Evolutionary conservation across 2,797 vertebrate species (phyloP).

Genomic region (Paedocypris micromegethes): DNA sequence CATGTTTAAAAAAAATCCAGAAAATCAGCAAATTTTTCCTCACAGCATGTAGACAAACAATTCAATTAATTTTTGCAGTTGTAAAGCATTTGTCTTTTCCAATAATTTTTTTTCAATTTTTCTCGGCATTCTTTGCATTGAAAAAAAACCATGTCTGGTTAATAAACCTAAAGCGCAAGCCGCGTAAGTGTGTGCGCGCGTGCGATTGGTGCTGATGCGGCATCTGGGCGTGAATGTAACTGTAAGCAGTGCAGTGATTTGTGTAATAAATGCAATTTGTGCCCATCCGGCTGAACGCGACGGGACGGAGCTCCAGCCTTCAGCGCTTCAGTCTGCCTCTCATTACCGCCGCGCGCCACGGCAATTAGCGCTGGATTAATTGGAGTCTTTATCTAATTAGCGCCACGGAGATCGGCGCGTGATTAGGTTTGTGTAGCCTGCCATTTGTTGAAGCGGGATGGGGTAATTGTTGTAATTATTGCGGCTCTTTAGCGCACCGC

Average conservation of each 20-base stretch:
- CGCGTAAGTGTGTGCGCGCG: too few species aligned
- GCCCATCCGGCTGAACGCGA: constrained; percentile 32
- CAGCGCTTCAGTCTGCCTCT: constrained; percentile 79
- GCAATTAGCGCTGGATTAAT: constrained; percentile 99
- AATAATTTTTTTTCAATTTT: too few species aligned
- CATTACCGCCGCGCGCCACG: constrained; percentile 89
- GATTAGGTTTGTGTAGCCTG: constrained; percentile 95
- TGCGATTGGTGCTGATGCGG: too few species aligned
- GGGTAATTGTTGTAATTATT: constrained; percentile 99
- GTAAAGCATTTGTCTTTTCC: too few species aligned
- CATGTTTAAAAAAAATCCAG: too few species aligned
- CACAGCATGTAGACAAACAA: too few species aligned
- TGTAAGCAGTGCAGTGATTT: constrained; percentile 47
- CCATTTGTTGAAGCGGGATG: constrained; percentile 99
- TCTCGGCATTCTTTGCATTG: too few species aligned
- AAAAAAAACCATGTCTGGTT: too few species aligned
- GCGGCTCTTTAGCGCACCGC: constrained; percentile 89
- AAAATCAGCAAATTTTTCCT: too few species aligned
- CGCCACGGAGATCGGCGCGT: constrained; percentile 98
- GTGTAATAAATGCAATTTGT: constrained; percentile 45
- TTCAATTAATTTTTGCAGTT: too few species aligned
- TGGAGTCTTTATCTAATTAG: constrained; percentile 99
- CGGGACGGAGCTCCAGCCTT: constrained; percentile 59
- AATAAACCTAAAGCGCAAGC: too few species aligned
- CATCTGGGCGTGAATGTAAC: constrained; percentile 51